Evolutionary conservation across 2,888 invertebrate genomes (phyloP).

Genomic region (Aelia acuminata): DNA sequence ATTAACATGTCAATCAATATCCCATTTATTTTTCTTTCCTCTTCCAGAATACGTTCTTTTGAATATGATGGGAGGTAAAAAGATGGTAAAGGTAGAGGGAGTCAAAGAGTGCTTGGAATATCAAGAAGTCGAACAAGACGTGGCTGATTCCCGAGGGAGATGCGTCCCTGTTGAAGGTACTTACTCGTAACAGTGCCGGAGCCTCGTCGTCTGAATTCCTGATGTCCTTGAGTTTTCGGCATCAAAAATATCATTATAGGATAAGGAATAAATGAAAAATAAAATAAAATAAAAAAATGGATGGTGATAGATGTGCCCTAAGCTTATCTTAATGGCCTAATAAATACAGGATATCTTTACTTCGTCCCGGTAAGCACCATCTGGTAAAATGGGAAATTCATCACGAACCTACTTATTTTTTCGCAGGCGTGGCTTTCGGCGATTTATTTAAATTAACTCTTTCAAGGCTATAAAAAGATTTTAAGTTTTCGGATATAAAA

Average conservation of each 20-base stretch:
- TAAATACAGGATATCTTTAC: background rate
- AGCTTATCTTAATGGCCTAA: background rate
- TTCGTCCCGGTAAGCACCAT: background rate
- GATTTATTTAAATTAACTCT: no score
- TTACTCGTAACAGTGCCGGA: no score
- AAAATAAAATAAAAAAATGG: background rate
- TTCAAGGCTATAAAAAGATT: no score
- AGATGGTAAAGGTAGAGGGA: background rate
- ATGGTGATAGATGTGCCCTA: background rate
- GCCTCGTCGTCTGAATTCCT: background rate
- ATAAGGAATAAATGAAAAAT: background rate
- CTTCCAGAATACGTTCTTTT: no score
- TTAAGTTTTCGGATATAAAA: no score
- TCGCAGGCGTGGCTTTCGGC: no score
- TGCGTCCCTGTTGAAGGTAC: background rate
- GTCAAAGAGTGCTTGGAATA: background rate
- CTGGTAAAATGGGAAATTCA: background rate
- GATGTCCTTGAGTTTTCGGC: background rate
- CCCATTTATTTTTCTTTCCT: no score
- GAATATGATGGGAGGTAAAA: background rate
- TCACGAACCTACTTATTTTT: background rate
- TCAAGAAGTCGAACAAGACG: background rate
- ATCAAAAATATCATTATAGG: background rate
- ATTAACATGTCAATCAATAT: background rate
- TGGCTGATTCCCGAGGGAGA: background rate